phyloP scores from a whole-genome alignment of 2,888 invertebrate species.

The Brassicogethes aeneus region DNA sequence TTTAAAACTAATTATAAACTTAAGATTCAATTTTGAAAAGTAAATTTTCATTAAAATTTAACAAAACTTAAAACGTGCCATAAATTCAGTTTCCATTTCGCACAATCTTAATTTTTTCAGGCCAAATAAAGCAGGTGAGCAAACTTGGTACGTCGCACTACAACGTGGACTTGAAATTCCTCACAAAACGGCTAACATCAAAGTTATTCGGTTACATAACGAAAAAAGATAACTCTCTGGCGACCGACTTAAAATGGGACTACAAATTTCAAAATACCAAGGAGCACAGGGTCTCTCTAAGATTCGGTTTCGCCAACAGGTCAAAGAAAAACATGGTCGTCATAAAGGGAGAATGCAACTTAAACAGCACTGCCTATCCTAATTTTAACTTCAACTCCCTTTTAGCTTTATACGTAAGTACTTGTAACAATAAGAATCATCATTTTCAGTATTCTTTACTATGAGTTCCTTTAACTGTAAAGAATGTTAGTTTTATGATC shows the following conservation, averaged over 20 bases:
- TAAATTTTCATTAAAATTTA: too few species aligned
- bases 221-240: slow-evolving; percentile 35
- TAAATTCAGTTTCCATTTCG: slow-evolving; percentile 1
- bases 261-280: slow-evolving; percentile 54
- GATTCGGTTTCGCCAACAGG: slow-evolving; percentile 44
- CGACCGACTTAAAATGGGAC: slow-evolving; percentile 54
- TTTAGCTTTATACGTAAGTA: slow-evolving; percentile 53
- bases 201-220: slow-evolving; percentile 63
- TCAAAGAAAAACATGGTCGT: slow-evolving; percentile 49
- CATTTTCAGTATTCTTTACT: too few species aligned
- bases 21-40: too few species aligned
- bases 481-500: too few species aligned
- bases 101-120: too few species aligned
- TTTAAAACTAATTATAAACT: slow-evolving; percentile 13
- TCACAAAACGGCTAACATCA: slow-evolving; percentile 68
- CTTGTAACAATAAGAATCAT: too few species aligned
- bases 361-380: slow-evolving; percentile 70
- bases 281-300: slow-evolving; percentile 47
- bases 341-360: slow-evolving; percentile 54
- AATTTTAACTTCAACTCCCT: slow-evolving; percentile 60
- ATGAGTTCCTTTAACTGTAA: too few species aligned
- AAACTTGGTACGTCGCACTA: slow-evolving; percentile 68
- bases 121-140: slow-evolving; percentile 49
- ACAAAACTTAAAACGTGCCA: too few species aligned
- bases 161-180: slow-evolving; percentile 65